These are phyloP conservation scores for Acrossocheilus fasciatus DNA, from an alignment of 2,797 vertebrate genomes.

Conservation along the genomic window DNA sequence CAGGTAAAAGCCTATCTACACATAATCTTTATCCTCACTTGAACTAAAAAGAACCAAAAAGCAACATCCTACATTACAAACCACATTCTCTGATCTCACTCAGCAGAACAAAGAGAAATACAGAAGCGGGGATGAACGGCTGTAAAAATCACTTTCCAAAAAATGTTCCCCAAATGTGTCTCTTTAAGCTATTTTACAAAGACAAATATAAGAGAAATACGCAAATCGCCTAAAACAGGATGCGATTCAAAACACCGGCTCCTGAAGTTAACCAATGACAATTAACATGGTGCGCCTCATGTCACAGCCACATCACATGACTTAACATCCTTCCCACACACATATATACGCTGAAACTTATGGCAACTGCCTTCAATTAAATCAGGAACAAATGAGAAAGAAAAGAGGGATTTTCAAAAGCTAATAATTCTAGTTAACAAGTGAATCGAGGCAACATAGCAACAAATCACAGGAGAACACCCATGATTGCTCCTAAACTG, in stretches of 20 bases:
- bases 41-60: constrained; percentile 66
- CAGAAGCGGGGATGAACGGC: constrained; percentile 47
- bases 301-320: constrained; percentile 27
- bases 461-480: constrained; percentile 22
- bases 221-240: constrained; percentile 56
- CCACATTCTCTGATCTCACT: constrained; percentile 51
- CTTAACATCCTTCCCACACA: constrained; percentile 37
- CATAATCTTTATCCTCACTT: constrained; percentile 51
- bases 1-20: constrained; percentile 65
- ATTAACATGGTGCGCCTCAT: constrained; percentile 34
- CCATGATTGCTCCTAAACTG: constrained; percentile 32
- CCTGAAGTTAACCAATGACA: constrained; percentile 47
- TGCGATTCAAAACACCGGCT: constrained; percentile 43
- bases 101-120: constrained; percentile 59
- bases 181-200: constrained; percentile 59
- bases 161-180: constrained; percentile 36
- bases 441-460: constrained; percentile 19
- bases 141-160: constrained; percentile 63
- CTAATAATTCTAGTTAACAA: constrained; percentile 37
- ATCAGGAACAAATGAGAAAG: constrained; percentile 49
- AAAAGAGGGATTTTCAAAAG: constrained; percentile 3
- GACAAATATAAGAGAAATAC: constrained; percentile 51
- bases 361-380: constrained; percentile 6
- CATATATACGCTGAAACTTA: neutral
- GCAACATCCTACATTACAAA: constrained; percentile 52